Conservation (phyloP, 1,140 invertebrate genomes). For the Drosophila nasuta region DNA sequence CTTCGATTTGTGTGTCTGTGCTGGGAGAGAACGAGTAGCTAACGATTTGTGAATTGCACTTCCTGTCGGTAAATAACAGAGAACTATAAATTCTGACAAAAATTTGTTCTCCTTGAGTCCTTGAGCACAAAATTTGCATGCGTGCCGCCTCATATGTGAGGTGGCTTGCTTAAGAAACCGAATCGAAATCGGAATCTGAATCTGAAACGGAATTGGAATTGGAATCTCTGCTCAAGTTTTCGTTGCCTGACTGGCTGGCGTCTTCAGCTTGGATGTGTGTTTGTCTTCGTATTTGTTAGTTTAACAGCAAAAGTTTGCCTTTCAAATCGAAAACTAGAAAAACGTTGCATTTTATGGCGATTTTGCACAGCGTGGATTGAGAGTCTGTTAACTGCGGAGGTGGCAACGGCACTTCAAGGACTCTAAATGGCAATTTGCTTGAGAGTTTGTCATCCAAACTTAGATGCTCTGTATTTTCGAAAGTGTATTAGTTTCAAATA, state of each 20-base stretch:
- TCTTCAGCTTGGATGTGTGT: conserved; percentile 25
- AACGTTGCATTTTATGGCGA: conserved; percentile 70
- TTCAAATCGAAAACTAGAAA: conserved; percentile 82
- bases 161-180: conserved; percentile 13
- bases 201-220: conserved; percentile 16
- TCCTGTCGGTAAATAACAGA: conserved; percentile 80
- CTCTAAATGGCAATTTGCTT: conserved; percentile 60
- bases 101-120: conserved; percentile 44
- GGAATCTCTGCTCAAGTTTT: conserved; percentile 6
- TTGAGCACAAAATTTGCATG: conserved; percentile 70
- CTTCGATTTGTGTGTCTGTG: conserved; percentile 58
- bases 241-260: conserved; percentile 48
- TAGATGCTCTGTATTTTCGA: neutral
- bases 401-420: conserved; percentile 55
- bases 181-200: conserved; percentile 12
- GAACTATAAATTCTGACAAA: conserved; percentile 73
- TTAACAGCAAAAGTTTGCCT: conserved; percentile 81
- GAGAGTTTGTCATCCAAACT: conserved; percentile 39
- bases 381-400: conserved; percentile 11
- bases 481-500: neutral
- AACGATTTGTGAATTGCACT: conserved; percentile 84
- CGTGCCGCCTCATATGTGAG: conserved; percentile 48
- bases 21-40: conserved; percentile 42
- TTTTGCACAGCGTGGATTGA: neutral
- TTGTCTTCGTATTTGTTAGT: conserved; percentile 65